A percentile compares a stretch with the other conserved stretches of the same genome.
These are phyloP conservation scores for Hormiphora californensis DNA, from an alignment of 37 sponge, comb jelly and placozoan species.

Conservation along the genomic window DNA sequence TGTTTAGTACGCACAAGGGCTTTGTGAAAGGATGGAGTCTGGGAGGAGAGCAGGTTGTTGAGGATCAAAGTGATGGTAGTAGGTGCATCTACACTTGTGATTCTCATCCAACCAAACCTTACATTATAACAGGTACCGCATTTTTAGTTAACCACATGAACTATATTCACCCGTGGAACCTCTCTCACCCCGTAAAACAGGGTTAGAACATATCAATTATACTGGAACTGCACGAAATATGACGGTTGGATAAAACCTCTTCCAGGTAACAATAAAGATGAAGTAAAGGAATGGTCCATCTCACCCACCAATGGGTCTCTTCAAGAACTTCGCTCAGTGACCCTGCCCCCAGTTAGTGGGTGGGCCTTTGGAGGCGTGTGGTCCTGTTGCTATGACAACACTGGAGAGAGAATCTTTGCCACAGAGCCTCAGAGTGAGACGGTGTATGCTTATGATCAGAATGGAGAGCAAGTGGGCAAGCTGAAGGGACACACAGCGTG, in stretches of 20 bases:
- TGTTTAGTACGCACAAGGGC: slow-evolving; percentile 31
- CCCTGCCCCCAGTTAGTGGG: background rate
- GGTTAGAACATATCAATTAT: no score
- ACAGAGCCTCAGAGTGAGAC: slow-evolving; percentile 35
- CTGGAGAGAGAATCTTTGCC: background rate
- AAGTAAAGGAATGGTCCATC: slow-evolving; percentile 2
- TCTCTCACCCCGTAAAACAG: no score
- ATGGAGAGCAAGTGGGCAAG: background rate
- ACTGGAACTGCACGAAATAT: no score
- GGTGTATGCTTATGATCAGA: background rate
- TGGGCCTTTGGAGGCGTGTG: slow-evolving; percentile 51
- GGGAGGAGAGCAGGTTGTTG: background rate
- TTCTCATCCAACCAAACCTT: background rate
- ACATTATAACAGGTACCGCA: background rate
- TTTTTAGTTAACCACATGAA: background rate
- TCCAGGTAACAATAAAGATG: background rate
- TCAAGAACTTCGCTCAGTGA: background rate
- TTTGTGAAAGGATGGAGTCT: background rate
- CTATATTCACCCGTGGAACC: no score
- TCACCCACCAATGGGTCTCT: background rate
- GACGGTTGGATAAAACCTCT: no score
- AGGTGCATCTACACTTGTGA: slow-evolving; percentile 14
- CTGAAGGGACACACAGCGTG: slow-evolving; percentile 43
- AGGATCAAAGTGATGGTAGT: background rate
- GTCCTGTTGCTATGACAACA: background rate